phyloP scores from a whole-genome alignment of 2,888 invertebrate species.

The Allacma fusca region DNA sequence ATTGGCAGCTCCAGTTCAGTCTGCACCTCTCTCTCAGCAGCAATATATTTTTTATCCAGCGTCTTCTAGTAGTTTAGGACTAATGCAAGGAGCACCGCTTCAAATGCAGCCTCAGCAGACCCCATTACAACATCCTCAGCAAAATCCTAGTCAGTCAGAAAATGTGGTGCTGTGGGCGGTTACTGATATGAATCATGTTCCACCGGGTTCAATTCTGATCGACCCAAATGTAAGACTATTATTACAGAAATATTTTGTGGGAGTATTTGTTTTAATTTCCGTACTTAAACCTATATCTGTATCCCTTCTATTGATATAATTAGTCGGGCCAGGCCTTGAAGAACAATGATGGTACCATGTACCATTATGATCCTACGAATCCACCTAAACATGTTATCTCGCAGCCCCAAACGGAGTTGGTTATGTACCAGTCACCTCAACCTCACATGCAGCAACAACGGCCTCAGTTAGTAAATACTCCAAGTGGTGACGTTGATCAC shows the following conservation, averaged over 20 bases:
- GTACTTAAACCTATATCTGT: background rate
- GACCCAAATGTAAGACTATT: constrained; percentile 74
- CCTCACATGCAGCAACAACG: constrained; percentile 27
- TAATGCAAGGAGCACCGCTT: constrained; percentile 45
- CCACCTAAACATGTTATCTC: constrained; percentile 66
- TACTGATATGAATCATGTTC: constrained; percentile 83
- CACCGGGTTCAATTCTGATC: constrained; percentile 86
- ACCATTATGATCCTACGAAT: constrained; percentile 78
- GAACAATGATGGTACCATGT: constrained; percentile 79
- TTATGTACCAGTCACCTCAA: constrained; percentile 32
- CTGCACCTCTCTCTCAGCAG: constrained; percentile 30
- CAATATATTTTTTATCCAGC: constrained; percentile 45
- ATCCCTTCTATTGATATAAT: no score
- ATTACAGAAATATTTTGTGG: background rate
- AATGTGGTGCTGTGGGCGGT: constrained; percentile 82
- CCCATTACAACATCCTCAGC: constrained; percentile 28
- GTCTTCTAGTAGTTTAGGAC: constrained; percentile 28
- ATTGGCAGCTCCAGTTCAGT: constrained; percentile 33
- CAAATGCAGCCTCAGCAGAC: constrained; percentile 38
- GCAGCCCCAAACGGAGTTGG: constrained; percentile 38
- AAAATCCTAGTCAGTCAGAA: constrained; percentile 52
- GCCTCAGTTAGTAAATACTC: constrained; percentile 39
- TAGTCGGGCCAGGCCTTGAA: constrained; percentile 78
- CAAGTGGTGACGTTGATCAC: constrained; percentile 36
- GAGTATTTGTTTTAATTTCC: background rate